These are phyloP conservation scores for Dicrurus megarhynchus DNA, from an alignment of 2,113 vertebrate genomes.

Conservation along the genomic window DNA sequence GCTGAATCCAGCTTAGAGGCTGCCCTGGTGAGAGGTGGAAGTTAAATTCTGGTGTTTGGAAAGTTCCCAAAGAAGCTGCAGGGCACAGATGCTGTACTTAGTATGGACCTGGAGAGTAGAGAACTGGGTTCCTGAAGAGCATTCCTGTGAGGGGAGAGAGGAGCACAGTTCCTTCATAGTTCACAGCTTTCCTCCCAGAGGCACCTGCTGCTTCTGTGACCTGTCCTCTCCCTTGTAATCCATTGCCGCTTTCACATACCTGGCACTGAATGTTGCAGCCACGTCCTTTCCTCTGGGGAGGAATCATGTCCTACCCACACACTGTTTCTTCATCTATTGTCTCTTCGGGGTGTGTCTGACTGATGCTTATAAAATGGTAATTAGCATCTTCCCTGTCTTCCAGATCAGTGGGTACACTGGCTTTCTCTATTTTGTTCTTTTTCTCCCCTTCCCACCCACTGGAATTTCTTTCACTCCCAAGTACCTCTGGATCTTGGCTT, in stretches of 20 bases:
- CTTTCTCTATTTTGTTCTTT: not conserved
- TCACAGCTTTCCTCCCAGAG: not conserved
- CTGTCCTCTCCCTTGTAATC: not conserved
- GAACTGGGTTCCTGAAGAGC: not conserved
- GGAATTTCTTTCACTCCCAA: not conserved
- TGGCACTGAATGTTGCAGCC: not conserved
- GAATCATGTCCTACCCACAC: accelerated
- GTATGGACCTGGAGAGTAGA: not conserved
- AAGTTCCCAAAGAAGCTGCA: not conserved
- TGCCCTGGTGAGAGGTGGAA: not conserved
- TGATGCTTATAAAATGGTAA: not conserved
- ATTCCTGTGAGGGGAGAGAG: not conserved
- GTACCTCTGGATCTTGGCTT: not conserved
- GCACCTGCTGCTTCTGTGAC: not conserved
- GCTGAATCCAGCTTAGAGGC: not conserved
- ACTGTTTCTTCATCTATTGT: not conserved
- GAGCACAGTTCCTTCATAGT: not conserved
- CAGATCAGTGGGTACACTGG: not conserved
- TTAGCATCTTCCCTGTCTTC: not conserved
- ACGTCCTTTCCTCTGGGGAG: not conserved
- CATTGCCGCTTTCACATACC: not conserved
- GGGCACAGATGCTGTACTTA: not conserved
- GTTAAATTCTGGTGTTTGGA: not conserved
- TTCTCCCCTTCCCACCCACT: not conserved
- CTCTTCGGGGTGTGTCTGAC: not conserved